Evolutionary conservation across 2,797 vertebrate species (phyloP).

Genomic region (Melanotaenia nigrans): DNA sequence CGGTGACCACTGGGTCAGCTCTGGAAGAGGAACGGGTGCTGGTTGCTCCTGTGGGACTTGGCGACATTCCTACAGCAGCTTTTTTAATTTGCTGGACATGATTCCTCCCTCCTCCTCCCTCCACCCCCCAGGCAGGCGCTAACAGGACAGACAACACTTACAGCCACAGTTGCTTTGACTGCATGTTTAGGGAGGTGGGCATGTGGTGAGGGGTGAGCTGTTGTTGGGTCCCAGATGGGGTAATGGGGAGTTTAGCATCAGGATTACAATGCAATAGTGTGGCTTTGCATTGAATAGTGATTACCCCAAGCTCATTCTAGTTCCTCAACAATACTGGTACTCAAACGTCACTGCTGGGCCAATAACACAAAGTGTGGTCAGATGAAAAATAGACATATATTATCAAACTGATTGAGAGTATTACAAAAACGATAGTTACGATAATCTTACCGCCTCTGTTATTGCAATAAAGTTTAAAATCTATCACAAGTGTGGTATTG

Average conservation of each 20-base stretch:
- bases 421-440: neutral
- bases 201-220: slow-evolving; percentile 32
- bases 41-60: slow-evolving; percentile 67
- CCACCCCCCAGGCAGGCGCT: slow-evolving; percentile 42
- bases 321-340: slow-evolving; percentile 30
- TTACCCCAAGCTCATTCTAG: slow-evolving; percentile 82
- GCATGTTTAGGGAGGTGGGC: slow-evolving; percentile 40
- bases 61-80: slow-evolving; percentile 72
- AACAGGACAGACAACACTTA: slow-evolving; percentile 66
- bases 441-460: neutral
- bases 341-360: slow-evolving; percentile 21
- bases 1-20: slow-evolving; percentile 75
- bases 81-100: slow-evolving; percentile 76
- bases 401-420: neutral
- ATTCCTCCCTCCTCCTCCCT: slow-evolving; percentile 19
- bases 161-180: slow-evolving; percentile 46
- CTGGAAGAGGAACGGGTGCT: slow-evolving; percentile 51
- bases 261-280: slow-evolving; percentile 97
- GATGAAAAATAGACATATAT: neutral
- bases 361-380: neutral
- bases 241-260: slow-evolving; percentile 95
- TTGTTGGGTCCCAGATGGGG: slow-evolving; percentile 92
- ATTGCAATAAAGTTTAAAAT: neutral
- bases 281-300: slow-evolving; percentile 88
- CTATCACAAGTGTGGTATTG: neutral